These are phyloP conservation scores for Merluccius polli DNA, from an alignment of 2,797 vertebrate species.

Conservation along the genomic window DNA sequence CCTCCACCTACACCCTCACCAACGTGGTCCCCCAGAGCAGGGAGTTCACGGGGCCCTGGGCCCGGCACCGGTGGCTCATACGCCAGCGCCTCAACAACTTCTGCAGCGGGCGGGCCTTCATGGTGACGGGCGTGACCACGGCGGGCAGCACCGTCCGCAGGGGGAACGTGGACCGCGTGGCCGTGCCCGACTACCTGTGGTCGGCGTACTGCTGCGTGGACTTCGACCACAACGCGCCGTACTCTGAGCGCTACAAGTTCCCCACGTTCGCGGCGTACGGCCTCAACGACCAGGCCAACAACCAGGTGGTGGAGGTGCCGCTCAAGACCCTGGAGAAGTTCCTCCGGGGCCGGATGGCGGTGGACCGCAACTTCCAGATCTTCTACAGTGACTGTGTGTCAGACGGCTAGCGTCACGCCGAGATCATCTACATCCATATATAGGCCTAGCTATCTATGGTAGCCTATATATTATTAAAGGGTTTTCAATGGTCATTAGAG, in stretches of 20 bases:
- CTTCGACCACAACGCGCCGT: slow-evolving; percentile 70
- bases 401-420: slow-evolving; percentile 31
- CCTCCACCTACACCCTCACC: slow-evolving; percentile 68
- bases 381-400: slow-evolving; percentile 71
- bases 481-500: background rate
- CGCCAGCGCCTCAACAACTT: slow-evolving; percentile 73
- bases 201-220: slow-evolving; percentile 69
- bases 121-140: slow-evolving; percentile 66
- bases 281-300: slow-evolving; percentile 63
- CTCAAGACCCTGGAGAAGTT: slow-evolving; percentile 71
- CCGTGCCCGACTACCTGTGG: slow-evolving; percentile 70
- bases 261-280: slow-evolving; percentile 65
- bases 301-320: slow-evolving; percentile 68
- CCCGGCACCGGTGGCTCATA: slow-evolving; percentile 53
- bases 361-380: slow-evolving; percentile 74
- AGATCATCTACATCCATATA: background rate
- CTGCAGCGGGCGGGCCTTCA: slow-evolving; percentile 62
- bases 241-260: slow-evolving; percentile 71
- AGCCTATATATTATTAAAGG: background rate
- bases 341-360: slow-evolving; percentile 67
- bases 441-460: background rate
- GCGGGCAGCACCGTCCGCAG: slow-evolving; percentile 67
- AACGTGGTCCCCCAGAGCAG: slow-evolving; percentile 68
- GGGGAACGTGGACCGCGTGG: slow-evolving; percentile 64
- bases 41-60: slow-evolving; percentile 66